Conservation (phyloP, 2,797 vertebrate species). For the Liparis tanakae region DNA sequence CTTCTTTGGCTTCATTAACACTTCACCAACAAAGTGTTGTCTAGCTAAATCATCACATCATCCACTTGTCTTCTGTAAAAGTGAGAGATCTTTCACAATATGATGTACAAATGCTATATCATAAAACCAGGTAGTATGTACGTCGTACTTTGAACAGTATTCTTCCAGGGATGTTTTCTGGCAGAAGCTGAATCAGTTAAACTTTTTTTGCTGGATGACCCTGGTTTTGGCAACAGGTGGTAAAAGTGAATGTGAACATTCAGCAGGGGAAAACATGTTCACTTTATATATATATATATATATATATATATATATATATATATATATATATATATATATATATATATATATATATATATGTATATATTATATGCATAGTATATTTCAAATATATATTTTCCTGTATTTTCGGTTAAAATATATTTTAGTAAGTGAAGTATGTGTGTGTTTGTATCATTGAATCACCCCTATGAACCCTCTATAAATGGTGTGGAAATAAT, state of each 20-base stretch:
- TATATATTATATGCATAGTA: not conserved
- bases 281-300: not conserved
- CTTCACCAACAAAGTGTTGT: constrained; percentile 2
- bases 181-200: not conserved
- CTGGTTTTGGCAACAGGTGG: not conserved
- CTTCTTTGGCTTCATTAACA: constrained; percentile 16
- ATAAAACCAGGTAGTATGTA: not conserved
- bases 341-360: not conserved
- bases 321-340: not conserved
- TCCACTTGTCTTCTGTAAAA: not conserved
- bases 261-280: not conserved
- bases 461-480: not conserved
- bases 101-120: not conserved
- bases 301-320: not conserved
- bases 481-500: not conserved
- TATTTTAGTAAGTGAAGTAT: not conserved
- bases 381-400: not conserved
- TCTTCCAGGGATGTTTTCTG: not conserved
- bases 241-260: not conserved
- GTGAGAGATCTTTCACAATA: not conserved
- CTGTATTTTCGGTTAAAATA: not conserved
- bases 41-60: not conserved
- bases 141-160: not conserved
- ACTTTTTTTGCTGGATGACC: not conserved
- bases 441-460: not conserved